Evolutionary conservation across 2,797 vertebrate genomes (phyloP), one percentile per base, ranked within the genome.

Genomic region (Cyprinodon diabolis): DNA sequence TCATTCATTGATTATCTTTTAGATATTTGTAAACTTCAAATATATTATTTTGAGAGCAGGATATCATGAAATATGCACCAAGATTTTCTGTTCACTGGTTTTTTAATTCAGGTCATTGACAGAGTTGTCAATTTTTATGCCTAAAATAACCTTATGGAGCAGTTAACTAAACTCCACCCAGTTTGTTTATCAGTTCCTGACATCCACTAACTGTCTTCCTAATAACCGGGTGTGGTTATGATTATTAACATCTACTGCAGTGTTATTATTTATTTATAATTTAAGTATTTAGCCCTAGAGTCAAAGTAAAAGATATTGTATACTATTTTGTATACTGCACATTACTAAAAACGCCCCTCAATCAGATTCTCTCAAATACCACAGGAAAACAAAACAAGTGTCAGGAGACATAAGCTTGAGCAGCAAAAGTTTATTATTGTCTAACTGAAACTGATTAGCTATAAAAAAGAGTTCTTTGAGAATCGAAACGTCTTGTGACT

Each of bases 401-500:
- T 43, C 25, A 68, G 51, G 37, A 76, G 57, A 4, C 47, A 79
- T 4, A 30, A 10, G 23, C 70, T n/a, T 62, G 45, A 69, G 57
- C 60, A 75, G 77, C 2, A 0, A 21, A 58, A 65, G 43, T 77
- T 77, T 77, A 80, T 84, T 79, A 79, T n/a, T 57, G 51, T 70
- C 51, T 30, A 2, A 2, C 69, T 69, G 19, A 82, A 30, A 30
- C 30, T n/a, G 3, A 40, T 30, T 30, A 73, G 14, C 56, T 45
- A 79, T 76, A 30, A 65, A 84, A 66, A 86, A 57, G 9, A 82
- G 77, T 74, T 75, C 68, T 81, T 66, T 76, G 72, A 80, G 71
- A 76, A 62, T 15, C 25, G 49, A 17, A n/a, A 71, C 62, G 79
- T 89, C 86, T 82, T 81, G 72, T 89, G 87, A 90, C 75, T 87